A percentile compares a stretch with the other conserved stretches of the same genome.
These are phyloP conservation scores for Ceratosolen fusciceps DNA, from an alignment of 1,140 invertebrate species.

Conservation along the genomic window DNA sequence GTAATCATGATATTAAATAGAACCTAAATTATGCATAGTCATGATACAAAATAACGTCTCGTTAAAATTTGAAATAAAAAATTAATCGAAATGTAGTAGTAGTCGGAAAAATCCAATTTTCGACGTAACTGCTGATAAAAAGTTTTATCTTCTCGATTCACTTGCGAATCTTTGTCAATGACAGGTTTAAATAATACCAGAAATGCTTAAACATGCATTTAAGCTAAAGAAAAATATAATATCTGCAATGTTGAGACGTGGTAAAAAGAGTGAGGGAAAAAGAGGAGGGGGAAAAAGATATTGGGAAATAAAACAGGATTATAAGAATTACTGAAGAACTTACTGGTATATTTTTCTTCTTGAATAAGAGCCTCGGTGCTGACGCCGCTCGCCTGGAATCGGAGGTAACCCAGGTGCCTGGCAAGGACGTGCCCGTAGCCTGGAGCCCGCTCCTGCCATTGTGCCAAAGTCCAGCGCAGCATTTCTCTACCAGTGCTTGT, in stretches of 20 bases:
- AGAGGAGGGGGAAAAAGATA: not conserved
- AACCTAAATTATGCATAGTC: not conserved
- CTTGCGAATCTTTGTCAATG: not conserved
- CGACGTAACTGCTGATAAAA: not conserved
- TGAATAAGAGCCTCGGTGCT: slow-evolving; percentile 56
- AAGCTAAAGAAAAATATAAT: not conserved
- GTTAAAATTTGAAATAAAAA: not conserved
- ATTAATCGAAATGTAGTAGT: not conserved
- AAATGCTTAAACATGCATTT: slow-evolving; percentile 35
- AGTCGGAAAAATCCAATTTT: not conserved
- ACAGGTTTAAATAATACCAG: not conserved
- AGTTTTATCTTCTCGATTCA: not conserved
- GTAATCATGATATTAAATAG: not conserved
- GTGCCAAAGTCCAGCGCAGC: slow-evolving; percentile 21
- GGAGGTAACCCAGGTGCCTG: slow-evolving; percentile 60
- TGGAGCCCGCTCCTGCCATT: slow-evolving; percentile 15
- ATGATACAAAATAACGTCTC: not conserved
- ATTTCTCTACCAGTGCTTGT: slow-evolving; percentile 42
- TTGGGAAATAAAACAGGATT: no score
- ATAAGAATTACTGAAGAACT: slow-evolving; percentile 47
- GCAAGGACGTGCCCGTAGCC: slow-evolving; percentile 56
- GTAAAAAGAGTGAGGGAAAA: not conserved
- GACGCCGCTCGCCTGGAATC: slow-evolving; percentile 63
- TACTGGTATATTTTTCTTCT: slow-evolving; percentile 56
- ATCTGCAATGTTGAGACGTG: not conserved